Percentiles rank a stretch among this genome's conserved stretches.
These are phyloP conservation scores for Melanocharis versteri DNA, from an alignment of 2,113 vertebrate species.

Conservation along the genomic window DNA sequence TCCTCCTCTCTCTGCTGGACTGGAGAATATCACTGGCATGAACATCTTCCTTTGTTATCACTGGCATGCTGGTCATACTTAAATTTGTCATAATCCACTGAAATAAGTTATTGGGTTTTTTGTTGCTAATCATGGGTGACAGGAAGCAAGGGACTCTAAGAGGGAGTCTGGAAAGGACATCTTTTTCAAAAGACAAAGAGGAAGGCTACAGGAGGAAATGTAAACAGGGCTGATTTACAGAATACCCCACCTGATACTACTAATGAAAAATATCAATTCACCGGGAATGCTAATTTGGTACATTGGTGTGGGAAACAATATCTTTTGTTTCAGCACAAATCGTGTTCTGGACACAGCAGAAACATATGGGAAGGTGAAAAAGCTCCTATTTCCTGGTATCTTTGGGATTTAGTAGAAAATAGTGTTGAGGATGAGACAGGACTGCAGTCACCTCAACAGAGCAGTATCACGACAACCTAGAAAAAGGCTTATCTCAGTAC, in stretches of 20 bases:
- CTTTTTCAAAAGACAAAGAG: not conserved
- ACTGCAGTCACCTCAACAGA: not conserved
- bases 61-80: not conserved
- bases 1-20: not conserved
- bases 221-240: not conserved
- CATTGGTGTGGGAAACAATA: fast-evolving
- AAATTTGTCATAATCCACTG: not conserved
- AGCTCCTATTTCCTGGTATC: not conserved
- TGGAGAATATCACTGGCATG: not conserved
- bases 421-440: fast-evolving
- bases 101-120: not conserved
- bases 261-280: not conserved
- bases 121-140: fast-evolving
- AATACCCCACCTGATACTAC: not conserved
- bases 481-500: not conserved
- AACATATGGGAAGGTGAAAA: not conserved
- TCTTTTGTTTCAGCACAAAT: not conserved
- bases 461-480: not conserved
- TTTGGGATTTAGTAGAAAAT: not conserved
- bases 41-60: not conserved
- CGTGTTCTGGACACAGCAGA: not conserved
- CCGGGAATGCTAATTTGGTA: not conserved
- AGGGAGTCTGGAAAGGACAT: not conserved
- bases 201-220: not conserved
- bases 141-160: not conserved